Evolutionary conservation across 1,140 invertebrate genomes (phyloP).

Genomic region (Plectrocnemia conspersa): DNA sequence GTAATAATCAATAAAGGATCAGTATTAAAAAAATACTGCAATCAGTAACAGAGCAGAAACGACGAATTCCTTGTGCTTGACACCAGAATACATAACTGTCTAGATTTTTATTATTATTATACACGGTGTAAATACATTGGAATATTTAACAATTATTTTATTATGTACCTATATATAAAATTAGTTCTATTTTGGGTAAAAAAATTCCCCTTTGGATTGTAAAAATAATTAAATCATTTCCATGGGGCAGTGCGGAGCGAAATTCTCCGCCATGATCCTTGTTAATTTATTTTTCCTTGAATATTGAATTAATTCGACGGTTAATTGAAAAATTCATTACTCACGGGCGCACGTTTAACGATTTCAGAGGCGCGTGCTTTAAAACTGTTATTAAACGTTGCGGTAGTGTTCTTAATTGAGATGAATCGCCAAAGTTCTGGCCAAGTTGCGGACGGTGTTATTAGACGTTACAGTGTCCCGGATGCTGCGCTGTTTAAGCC

Average conservation of each 20-base stretch:
- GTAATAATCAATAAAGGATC: no score
- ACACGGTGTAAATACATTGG: no score
- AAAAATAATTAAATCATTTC: constrained; percentile 9
- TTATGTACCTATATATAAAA: no score
- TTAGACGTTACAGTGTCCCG: constrained; percentile 18
- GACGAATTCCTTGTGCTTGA: no score
- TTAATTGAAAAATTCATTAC: not conserved
- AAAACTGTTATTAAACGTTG: constrained; percentile 29
- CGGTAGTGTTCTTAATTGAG: constrained; percentile 29
- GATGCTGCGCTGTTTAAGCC: not conserved
- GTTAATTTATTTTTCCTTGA: not conserved
- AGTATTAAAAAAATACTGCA: no score
- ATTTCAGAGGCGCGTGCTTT: constrained; percentile 19
- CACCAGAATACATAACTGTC: no score
- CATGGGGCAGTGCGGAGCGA: not conserved
- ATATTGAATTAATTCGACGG: not conserved
- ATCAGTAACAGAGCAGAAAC: no score
- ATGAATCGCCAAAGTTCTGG: constrained; percentile 27
- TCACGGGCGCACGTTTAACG: constrained; percentile 1
- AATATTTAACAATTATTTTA: no score
- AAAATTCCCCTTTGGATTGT: no score
- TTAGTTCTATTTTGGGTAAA: no score
- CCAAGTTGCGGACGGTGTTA: constrained; percentile 22
- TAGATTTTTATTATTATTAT: no score
- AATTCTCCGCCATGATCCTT: not conserved